phyloP scores from a whole-genome alignment of 2,797 vertebrate species.

The Brachymystax lenok region DNA sequence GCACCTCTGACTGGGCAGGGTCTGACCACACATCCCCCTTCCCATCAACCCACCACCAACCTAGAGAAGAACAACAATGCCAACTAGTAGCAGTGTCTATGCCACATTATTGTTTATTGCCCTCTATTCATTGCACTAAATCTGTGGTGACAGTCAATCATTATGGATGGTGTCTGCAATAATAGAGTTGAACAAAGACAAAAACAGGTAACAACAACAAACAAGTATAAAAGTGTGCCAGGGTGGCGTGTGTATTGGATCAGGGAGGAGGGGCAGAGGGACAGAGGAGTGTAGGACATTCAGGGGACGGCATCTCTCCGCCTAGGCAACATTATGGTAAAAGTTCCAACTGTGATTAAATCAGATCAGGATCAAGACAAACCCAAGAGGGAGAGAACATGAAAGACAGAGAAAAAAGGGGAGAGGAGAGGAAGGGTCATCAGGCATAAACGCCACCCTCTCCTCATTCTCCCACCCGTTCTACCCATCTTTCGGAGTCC shows the following conservation, averaged over 20 bases:
- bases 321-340: slow-evolving; percentile 11
- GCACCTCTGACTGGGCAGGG: slow-evolving; percentile 12
- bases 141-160: not conserved
- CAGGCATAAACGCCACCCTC: slow-evolving; percentile 46
- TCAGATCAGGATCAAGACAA: slow-evolving; percentile 1
- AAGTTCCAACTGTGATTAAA: slow-evolving; percentile 12
- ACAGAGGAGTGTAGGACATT: too few species aligned
- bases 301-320: not conserved
- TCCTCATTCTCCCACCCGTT: not conserved
- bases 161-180: not conserved
- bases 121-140: not conserved
- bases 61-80: slow-evolving; percentile 7
- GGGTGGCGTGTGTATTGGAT: not conserved
- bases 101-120: slow-evolving; percentile 13
- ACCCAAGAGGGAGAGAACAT: slow-evolving; percentile 21
- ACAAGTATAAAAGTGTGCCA: not conserved
- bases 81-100: slow-evolving; percentile 39
- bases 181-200: not conserved
- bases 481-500: not conserved
- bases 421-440: slow-evolving; percentile 49
- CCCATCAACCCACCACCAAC: slow-evolving; percentile 34
- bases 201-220: not conserved
- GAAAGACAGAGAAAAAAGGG: slow-evolving; percentile 43
- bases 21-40: slow-evolving; percentile 32
- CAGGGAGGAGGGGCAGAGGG: not conserved